phyloP scores from a whole-genome alignment of 2,113 vertebrate species.

The Enhydra lutris region DNA sequence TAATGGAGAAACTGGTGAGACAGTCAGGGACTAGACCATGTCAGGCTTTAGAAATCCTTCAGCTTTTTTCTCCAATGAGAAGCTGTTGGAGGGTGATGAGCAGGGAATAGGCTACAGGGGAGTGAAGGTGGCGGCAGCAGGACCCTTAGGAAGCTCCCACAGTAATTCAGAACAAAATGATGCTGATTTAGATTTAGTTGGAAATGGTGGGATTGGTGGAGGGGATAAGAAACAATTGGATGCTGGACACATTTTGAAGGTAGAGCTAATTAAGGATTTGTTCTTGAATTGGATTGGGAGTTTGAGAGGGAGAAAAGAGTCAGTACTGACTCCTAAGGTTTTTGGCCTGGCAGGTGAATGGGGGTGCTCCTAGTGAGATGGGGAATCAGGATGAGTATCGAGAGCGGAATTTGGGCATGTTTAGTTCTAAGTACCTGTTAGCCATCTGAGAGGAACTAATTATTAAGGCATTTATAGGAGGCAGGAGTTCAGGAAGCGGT shows the following conservation, averaged over 20 bases:
- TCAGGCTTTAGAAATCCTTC: background rate
- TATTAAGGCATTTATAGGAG: background rate
- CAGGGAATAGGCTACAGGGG: background rate
- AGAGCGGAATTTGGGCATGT: background rate
- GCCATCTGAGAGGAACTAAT: background rate
- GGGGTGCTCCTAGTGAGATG: background rate
- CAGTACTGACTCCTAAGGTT: background rate
- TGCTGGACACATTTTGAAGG: background rate
- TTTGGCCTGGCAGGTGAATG: background rate
- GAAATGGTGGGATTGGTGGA: background rate
- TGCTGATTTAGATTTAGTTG: background rate
- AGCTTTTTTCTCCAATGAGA: background rate
- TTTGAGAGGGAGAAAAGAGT: slow-evolving; percentile 1
- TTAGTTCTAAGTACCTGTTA: background rate
- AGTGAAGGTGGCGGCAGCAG: background rate
- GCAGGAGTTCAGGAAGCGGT: background rate
- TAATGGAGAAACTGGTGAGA: background rate
- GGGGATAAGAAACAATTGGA: background rate
- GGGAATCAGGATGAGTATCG: background rate
- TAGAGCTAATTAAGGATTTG: background rate
- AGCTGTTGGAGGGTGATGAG: background rate
- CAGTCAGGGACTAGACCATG: background rate
- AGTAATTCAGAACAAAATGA: background rate
- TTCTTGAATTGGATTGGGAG: background rate
- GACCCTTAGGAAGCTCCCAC: background rate